Conservation (phyloP, 2,888 invertebrate species). For the Seira musarum region DNA sequence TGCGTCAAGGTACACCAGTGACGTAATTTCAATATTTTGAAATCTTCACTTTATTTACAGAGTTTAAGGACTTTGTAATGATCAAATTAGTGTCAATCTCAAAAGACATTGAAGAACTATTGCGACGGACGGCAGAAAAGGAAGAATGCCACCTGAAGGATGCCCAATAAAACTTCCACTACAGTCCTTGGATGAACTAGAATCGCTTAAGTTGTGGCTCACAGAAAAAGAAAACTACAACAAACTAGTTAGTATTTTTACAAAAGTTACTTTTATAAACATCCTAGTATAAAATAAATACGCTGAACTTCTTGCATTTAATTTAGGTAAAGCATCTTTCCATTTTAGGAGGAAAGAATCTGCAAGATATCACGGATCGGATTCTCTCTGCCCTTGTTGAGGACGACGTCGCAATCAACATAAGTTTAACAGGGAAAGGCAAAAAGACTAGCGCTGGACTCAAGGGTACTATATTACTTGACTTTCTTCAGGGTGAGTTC, state of each 20-base stretch:
- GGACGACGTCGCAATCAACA: background rate
- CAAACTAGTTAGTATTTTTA: background rate
- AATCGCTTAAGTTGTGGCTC: background rate
- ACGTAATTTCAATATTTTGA: no score
- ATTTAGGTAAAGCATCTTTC: background rate
- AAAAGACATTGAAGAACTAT: background rate
- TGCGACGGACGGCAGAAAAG: background rate
- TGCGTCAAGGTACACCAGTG: no score
- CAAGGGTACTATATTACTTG: background rate
- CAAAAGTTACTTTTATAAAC: no score
- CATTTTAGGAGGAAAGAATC: background rate
- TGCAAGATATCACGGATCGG: background rate
- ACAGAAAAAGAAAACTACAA: background rate
- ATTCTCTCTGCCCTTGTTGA: background rate
- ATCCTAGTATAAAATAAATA: background rate
- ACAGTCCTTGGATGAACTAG: background rate
- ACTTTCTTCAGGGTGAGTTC: slow-evolving; percentile 7
- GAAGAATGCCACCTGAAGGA: background rate
- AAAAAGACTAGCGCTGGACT: background rate
- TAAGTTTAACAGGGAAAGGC: slow-evolving; percentile 19
- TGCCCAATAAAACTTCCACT: background rate
- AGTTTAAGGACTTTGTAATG: slow-evolving; percentile 13
- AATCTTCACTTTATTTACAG: no score
- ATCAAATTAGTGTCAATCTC: background rate
- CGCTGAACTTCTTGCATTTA: background rate